Evolutionary conservation across 2,888 invertebrate species (phyloP).

Genomic region (Lochmaea capreae): DNA sequence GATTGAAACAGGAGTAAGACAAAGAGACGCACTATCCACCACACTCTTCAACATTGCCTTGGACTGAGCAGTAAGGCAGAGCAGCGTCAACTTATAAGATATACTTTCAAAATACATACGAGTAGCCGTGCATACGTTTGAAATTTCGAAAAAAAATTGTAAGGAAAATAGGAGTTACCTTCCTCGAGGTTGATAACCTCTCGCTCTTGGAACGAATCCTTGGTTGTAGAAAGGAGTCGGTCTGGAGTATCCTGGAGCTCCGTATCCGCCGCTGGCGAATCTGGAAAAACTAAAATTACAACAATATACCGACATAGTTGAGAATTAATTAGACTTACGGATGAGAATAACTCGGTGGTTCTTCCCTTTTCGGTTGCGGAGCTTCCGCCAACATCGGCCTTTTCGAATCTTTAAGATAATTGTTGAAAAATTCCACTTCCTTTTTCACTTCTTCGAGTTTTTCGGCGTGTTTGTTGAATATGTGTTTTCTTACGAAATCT

Average conservation of each 20-base stretch:
- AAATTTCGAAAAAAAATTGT: no score
- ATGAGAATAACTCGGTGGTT: slow-evolving; percentile 65
- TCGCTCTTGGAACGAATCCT: slow-evolving; percentile 60
- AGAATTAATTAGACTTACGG: slow-evolving; percentile 45
- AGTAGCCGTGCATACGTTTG: no score
- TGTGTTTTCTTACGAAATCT: slow-evolving; percentile 98
- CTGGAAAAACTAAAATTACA: slow-evolving; percentile 53
- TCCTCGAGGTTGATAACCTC: slow-evolving; percentile 60
- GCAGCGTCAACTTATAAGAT: no score
- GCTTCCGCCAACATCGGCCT: slow-evolving; percentile 94
- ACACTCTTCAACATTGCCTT: no score
- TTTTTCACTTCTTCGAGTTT: slow-evolving; percentile 97
- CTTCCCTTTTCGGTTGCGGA: slow-evolving; percentile 67
- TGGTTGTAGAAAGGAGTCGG: slow-evolving; percentile 69
- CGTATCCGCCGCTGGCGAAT: slow-evolving; percentile 56
- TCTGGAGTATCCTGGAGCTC: slow-evolving; percentile 61
- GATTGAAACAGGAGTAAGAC: no score
- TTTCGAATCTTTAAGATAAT: slow-evolving; percentile 93
- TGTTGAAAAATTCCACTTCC: slow-evolving; percentile 98
- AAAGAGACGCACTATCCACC: no score
- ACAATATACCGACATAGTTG: not conserved
- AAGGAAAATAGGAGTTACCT: slow-evolving; percentile 50
- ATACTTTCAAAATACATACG: no score
- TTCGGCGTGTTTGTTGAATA: slow-evolving; percentile 96
- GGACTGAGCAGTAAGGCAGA: no score